Base-by-base conservation (phyloP, 2,888 invertebrate genomes). In the Parochlus steinenii region DNA sequence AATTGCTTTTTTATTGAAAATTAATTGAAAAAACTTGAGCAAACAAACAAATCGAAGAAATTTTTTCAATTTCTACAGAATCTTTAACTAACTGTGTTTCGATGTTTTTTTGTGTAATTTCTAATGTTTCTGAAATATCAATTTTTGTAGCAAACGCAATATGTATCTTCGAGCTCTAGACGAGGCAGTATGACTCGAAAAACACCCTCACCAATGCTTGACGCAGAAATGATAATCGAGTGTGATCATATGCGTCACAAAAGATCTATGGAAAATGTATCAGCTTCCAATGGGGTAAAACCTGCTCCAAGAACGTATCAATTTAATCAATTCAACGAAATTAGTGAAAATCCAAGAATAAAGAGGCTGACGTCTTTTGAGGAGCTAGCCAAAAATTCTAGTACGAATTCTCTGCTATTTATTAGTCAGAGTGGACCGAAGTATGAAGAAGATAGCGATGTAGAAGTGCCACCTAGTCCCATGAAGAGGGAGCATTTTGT, bases 321-420 rank as follows among this genome's bases (percentile, higher is more conserved):
- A 27, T 19, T 15, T 34, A 20, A 34, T 26, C 34, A 34, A 25
- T 25, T 27, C 20, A 27, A 27, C 14, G 6, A 6, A 11, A 33
- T 17, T 25, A 34, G 29, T 18, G 30, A 28, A 12, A 35, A 23
- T 14, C 19, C 30, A n/a, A 20, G 30, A 10, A 19, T 36, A 8
- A 43, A 44, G 39, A 28, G 41, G 12, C 43, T 46, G 43, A 46
- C 46, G 25, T 44, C 44, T 7, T 46, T 46, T 33, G 44, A 46
- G 34, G 41, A 44, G 23, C 24, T 46, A 18, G 46, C 44, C 17
- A 36, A 36, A 12, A 29, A 30, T 30, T 30, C 30, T 8, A 30
- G 30, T 11, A 36, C 17, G 16, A 36, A 36, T 29, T 36, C 36
- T 12, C 16, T 36, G 18, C 23, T 36, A 12, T 36, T 30, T 18